Percentiles rank a stretch among this genome's conserved stretches.
These are phyloP conservation scores for Mesopsocus fuscifrons DNA, from an alignment of 2,888 invertebrate species.

Conservation along the genomic window DNA sequence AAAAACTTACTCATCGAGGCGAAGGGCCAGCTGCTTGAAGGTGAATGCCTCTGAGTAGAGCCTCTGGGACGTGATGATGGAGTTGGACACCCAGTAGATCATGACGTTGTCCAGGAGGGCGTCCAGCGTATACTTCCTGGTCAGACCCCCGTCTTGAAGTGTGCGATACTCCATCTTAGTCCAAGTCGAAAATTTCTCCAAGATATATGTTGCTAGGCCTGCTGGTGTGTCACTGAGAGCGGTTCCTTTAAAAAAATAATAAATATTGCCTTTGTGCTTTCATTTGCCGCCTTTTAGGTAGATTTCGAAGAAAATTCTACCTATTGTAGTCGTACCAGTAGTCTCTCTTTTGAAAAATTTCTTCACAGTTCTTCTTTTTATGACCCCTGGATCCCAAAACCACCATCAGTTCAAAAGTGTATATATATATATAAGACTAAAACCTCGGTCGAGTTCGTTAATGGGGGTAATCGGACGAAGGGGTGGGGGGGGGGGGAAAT, in stretches of 20 bases:
- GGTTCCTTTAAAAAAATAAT: constrained; percentile 22
- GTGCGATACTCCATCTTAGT: constrained; percentile 21
- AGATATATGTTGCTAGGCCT: constrained; percentile 32
- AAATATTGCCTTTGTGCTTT: too few relatives aligned
- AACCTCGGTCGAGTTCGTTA: too few relatives aligned
- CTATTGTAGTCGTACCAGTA: too few relatives aligned
- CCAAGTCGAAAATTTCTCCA: constrained; percentile 34
- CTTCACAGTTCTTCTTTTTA: too few relatives aligned
- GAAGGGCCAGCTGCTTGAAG: constrained; percentile 19
- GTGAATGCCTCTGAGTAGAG: constrained; percentile 30
- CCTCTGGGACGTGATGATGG: constrained; percentile 27
- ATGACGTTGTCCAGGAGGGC: constrained; percentile 32
- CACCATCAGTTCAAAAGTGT: too few relatives aligned
- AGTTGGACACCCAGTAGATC: constrained; percentile 31
- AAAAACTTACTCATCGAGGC: constrained; percentile 27
- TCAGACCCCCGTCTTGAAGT: constrained; percentile 27
- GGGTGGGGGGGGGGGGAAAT: too few relatives aligned
- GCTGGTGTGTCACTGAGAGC: constrained; percentile 30
- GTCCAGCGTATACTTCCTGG: constrained; percentile 26
- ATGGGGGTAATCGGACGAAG: too few relatives aligned
- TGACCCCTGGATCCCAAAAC: too few relatives aligned
- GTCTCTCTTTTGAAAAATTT: too few relatives aligned
- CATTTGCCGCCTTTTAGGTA: too few relatives aligned
- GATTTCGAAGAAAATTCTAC: too few relatives aligned
- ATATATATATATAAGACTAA: too few relatives aligned